Evolutionary conservation across 2,888 invertebrate genomes (phyloP).

Genomic region (Spisula solida): DNA sequence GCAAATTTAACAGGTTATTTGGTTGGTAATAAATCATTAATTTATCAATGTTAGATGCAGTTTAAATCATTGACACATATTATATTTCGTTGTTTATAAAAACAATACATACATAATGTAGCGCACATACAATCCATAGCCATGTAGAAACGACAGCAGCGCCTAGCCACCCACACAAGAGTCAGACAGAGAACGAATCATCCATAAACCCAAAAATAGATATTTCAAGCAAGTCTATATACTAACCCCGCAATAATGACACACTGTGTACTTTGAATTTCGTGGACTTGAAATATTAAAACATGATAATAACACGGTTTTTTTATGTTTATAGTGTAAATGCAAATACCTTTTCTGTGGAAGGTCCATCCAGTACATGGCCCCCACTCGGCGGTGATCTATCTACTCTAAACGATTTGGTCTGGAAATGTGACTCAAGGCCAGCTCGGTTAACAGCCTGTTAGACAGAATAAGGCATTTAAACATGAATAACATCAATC

Average conservation of each 20-base stretch:
- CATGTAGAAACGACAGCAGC: no score
- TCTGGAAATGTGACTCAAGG: background rate
- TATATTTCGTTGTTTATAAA: no score
- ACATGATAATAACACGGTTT: no score
- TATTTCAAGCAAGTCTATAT: no score
- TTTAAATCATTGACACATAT: no score
- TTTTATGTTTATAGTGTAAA: background rate
- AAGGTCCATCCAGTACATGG: slow-evolving; percentile 30
- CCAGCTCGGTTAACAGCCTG: slow-evolving; percentile 46
- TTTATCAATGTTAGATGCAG: background rate
- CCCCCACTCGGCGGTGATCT: slow-evolving; percentile 2
- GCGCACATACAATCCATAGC: no score
- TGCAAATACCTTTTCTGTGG: slow-evolving; percentile 7
- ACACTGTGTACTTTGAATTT: no score
- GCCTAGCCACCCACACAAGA: no score
- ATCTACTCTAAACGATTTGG: slow-evolving; percentile 28
- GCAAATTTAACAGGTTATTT: background rate
- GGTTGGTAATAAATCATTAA: background rate
- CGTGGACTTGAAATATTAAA: background rate
- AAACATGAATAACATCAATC: background rate
- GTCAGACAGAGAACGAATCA: no score
- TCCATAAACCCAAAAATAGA: no score
- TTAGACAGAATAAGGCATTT: background rate
- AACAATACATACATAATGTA: no score
- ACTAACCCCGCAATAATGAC: no score